Evolutionary conservation across 2,113 vertebrate species (phyloP), one percentile per base, ranked within the genome.

Genomic region (Trochalopteron elliotii): DNA sequence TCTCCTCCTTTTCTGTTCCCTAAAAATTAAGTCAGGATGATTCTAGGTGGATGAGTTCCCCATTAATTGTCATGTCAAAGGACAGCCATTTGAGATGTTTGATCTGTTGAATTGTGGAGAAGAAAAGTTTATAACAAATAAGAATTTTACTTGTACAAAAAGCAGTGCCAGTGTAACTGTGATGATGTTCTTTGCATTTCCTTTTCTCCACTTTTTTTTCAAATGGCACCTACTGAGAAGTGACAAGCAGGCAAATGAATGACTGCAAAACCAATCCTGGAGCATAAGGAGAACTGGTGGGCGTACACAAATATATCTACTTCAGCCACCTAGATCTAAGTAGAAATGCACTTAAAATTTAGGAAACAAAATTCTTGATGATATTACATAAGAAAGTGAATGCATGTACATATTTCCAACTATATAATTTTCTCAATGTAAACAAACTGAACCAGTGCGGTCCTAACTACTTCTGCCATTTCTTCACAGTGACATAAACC

Each of bases 161-260:
- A 72, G 37, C 50, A 80, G 63, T 13, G 9, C 12, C 31, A 57
- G 15, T 35, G 11, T 49, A 91, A 86, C 13, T n/a, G 16, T 27
- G 45, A 28, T 5, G 10, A 28, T 5, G 10, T 37, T 72, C 40
- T 20, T 72, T 0, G 0, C 1, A 1, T 42, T 63, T 59, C n/a
- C 37, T 61, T 85, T 72, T 75, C 47, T 84, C 35, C 3, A 2
- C 13, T n/a, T 78, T 49, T 61, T 53, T 56, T 53, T 86, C 45
- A 39, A 83, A 75, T 33, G 18, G 27, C 39, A 42, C 42, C 28
- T 19, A 13, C 19, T 49, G 13, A 33, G 30, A 57, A 78, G 44
- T 7, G 9, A n/a, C 33, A 79, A 60, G 35, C 0, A 0, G 20
- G 44, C 68, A 72, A 64, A 74, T 2, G 0, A 70, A 35, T 18